A percentile compares a stretch with the other conserved stretches of the same genome.
These are phyloP conservation scores for Phataginus tricuspis DNA, from an alignment of 2,797 vertebrate genomes.

Conservation along the genomic window DNA sequence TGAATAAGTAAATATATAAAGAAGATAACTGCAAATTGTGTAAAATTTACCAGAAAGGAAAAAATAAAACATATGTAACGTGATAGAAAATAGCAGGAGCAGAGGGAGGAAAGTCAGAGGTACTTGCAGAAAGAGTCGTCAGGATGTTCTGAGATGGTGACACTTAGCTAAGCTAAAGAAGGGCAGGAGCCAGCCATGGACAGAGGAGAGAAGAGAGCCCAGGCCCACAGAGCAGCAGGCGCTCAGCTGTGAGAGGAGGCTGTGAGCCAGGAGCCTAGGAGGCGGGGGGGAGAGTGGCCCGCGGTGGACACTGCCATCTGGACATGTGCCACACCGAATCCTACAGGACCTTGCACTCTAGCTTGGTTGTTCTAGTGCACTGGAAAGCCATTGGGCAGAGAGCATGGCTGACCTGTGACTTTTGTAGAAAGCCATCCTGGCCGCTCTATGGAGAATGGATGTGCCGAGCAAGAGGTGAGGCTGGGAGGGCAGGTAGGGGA, in stretches of 20 bases:
- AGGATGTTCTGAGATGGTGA: not conserved
- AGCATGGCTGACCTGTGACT: not conserved
- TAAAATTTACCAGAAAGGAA: not conserved
- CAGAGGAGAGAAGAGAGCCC: not conserved
- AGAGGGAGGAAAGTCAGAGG: not conserved
- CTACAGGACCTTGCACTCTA: not conserved
- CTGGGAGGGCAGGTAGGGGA: not conserved
- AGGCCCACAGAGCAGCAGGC: rapidly evolving
- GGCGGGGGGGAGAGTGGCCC: no score
- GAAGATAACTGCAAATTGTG: not conserved
- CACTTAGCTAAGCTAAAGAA: not conserved
- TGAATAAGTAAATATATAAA: not conserved
- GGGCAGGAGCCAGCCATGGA: not conserved
- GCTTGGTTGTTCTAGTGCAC: not conserved
- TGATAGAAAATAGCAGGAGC: not conserved
- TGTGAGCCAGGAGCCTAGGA: not conserved
- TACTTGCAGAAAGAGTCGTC: no score
- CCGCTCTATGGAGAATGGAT: not conserved
- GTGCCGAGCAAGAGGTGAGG: rapidly evolving
- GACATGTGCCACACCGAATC: not conserved
- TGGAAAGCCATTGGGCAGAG: not conserved
- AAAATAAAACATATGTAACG: not conserved
- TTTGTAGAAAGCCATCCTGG: not conserved
- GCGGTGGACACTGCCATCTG: not conserved
- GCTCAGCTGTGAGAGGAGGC: not conserved